phyloP scores from a whole-genome alignment of 2,888 invertebrate genomes.

The Scaptomyza cyrtandrae region DNA sequence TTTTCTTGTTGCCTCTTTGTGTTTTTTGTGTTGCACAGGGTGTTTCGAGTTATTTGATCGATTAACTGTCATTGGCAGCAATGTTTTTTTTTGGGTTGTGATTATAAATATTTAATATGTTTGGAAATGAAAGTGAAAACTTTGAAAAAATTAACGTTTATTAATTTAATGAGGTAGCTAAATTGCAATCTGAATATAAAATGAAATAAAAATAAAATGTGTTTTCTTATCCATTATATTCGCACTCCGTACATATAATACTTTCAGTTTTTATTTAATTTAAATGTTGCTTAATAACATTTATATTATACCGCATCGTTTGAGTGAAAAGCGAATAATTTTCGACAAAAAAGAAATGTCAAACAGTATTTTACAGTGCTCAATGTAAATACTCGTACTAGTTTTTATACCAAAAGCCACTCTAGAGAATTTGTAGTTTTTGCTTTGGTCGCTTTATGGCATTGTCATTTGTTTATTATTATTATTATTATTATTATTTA shows the following conservation, averaged over 20 bases:
- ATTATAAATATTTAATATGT: not conserved
- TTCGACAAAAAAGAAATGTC: too few species aligned
- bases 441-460: constrained; percentile 1
- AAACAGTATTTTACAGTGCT: too few species aligned
- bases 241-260: not conserved
- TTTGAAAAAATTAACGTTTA: too few species aligned
- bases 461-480: constrained; percentile 2
- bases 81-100: not conserved
- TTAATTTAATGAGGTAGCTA: not conserved
- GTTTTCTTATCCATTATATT: too few species aligned
- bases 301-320: too few species aligned
- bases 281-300: too few species aligned
- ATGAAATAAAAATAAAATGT: not conserved
- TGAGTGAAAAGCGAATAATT: too few species aligned
- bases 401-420: too few species aligned
- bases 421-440: constrained; percentile 14
- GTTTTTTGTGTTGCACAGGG: not conserved
- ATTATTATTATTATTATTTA: constrained; percentile 22
- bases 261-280: not conserved
- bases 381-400: too few species aligned
- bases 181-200: not conserved
- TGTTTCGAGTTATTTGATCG: constrained; percentile 1
- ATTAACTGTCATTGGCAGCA: constrained; percentile 20
- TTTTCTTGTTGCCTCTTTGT: not conserved
- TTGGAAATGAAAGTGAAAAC: not conserved